Base-by-base conservation (phyloP, 2,797 vertebrate species). In the Hipposideros larvatus region DNA sequence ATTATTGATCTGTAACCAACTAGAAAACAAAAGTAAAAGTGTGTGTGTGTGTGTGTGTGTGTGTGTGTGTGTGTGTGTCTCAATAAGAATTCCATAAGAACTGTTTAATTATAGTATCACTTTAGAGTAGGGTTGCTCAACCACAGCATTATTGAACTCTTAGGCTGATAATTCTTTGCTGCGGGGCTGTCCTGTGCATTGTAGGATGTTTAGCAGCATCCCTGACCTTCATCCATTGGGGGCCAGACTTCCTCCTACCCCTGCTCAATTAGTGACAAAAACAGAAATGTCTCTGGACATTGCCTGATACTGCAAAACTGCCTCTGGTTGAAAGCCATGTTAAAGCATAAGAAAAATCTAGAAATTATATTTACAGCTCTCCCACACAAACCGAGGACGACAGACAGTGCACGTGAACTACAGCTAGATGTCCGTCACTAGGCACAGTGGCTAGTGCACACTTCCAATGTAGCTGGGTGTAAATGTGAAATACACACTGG, bases 21-120 rank as follows among this genome's bases (percentile, higher is more conserved):
- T 28, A 88, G 51, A 92, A 87, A 61, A 91, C n/a, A 88, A 90
- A 95, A 93, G 31, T 31, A 61, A 87, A 80, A 65, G 15, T 73
- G 71, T 66, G 16, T 14, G 0, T 59, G 4, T 7, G 26, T 74
- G 48, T 82, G n/a, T 41, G 46, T 13, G 31, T n/a, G 4, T n/a
- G 14, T 34, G 2, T 10, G 26, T 74, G 48, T 85, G n/a, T 41
- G 48, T 14, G 46, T 48, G 4, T n/a, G 14, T 34, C 66, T 92
- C 43, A 43, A 4, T 53, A 75, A 89, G 16, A 61, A 91, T 43
- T 93, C 28, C 51, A 15, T 61, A 63, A 87, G 65, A 77, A 83
- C 26, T 31, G 11, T 37, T 68, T 83, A 73, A 86, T 68, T 70
- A 63, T 41, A 73, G 31, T 48, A 2, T 59, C 80, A 84, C 41